phyloP scores from a whole-genome alignment of 2,888 invertebrate genomes.

The Ganaspis brasiliensis region DNA sequence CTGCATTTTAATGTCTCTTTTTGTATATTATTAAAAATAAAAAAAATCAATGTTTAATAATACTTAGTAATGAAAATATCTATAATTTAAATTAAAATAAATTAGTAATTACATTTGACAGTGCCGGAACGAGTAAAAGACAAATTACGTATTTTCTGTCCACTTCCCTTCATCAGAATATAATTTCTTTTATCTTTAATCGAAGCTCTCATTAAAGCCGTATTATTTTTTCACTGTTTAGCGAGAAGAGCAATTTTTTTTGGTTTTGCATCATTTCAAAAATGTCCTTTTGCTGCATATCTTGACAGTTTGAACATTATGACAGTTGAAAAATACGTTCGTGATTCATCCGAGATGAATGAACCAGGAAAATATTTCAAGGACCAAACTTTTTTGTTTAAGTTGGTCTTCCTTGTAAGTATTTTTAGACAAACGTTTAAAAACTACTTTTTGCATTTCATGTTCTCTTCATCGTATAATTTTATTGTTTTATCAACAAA shows the following conservation, averaged over 20 bases:
- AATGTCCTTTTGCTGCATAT: conserved; percentile 3
- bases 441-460: neutral
- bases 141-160: conserved; percentile 15
- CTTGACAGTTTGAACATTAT: conserved; percentile 9
- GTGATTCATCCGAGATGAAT: conserved; percentile 30
- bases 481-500: no score
- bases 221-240: neutral
- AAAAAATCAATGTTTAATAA: neutral
- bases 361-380: conserved; percentile 9
- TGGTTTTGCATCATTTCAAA: neutral
- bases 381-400: conserved; percentile 5
- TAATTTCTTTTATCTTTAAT: conserved; percentile 1
- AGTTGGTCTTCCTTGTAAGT: neutral
- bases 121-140: neutral
- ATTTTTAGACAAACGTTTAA: neutral
- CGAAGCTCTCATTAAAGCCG: neutral
- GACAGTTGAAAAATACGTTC: conserved; percentile 17
- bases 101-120: neutral
- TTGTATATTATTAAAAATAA: no score
- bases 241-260: neutral
- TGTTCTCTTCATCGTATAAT: no score
- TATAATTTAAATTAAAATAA: neutral
- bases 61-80: neutral
- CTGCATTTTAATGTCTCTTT: no score
- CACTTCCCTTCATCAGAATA: conserved; percentile 5